Conservation (phyloP, 2,797 vertebrate species). For the Etheostoma perlongum region DNA sequence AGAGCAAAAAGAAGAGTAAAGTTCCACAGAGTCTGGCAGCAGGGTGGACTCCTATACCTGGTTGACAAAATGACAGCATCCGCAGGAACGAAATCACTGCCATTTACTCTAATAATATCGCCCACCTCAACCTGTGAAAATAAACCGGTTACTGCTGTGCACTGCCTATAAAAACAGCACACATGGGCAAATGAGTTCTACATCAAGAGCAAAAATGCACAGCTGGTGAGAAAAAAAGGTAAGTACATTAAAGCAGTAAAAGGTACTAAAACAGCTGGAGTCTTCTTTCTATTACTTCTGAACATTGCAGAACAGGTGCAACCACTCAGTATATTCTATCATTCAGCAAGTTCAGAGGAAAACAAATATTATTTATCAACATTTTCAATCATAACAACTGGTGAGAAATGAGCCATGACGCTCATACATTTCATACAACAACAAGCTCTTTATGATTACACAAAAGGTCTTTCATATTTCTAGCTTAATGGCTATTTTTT, state of each 20-base stretch:
- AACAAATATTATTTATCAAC: neutral
- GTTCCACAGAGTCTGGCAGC: conserved; percentile 85
- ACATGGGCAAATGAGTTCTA: conserved; percentile 27
- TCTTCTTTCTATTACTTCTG: conserved; percentile 29
- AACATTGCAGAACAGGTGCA: conserved; percentile 11
- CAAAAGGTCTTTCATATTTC: neutral
- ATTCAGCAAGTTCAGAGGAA: neutral
- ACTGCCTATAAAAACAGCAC: conserved; percentile 45
- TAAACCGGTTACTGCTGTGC: conserved; percentile 90
- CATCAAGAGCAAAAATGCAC: conserved; percentile 16
- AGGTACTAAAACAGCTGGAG: conserved; percentile 18
- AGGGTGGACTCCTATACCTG: conserved; percentile 93
- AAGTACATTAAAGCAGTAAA: conserved; percentile 23
- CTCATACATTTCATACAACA: neutral
- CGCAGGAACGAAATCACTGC: conserved; percentile 96
- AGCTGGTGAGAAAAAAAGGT: conserved; percentile 27
- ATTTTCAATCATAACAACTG: neutral
- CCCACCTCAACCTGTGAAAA: conserved; percentile 97
- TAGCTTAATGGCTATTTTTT: neutral
- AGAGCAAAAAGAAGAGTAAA: conserved; percentile 75
- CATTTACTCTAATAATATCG: conserved; percentile 98
- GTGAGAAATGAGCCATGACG: neutral
- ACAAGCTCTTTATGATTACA: neutral
- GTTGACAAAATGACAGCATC: conserved; percentile 97
- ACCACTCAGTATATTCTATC: conserved; percentile 2